Base-by-base conservation (phyloP, 2,888 invertebrate species). In the Neuroscelio doddi region DNA sequence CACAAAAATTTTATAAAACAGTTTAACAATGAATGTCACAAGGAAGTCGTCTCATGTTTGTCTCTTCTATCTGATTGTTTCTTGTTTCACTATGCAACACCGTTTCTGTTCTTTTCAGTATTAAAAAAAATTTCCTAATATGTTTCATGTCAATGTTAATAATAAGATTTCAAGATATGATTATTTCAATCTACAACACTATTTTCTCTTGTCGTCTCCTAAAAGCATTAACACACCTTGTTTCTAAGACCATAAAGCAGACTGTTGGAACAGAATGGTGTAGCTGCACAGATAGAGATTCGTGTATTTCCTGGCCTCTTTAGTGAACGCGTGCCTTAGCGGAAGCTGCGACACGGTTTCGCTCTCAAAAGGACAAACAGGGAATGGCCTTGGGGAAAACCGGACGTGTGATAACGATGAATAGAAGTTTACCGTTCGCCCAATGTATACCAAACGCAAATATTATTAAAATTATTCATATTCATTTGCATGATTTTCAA, bases 291-390 rank as follows among this genome's bases (percentile, higher is more conserved):
- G 53, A 14, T 5, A 12, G 57, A 64, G 53, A 49, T 64, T 64
- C 58, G 62, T 62, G 64, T 59, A 63, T 50, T 64, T 67, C 58
- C 27, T 38, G 45, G 38, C 52, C 49, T 66, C 57, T 61, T 64
- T 38, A 57, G 62, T 47, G 58, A 67, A 58, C 76, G 77, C 76
- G 77, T 78, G 75, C 74, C 73, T 65, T 55, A 64, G 71, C 76
- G 75, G 79, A 80, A 79, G 74, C 78, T 75, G 71, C 76, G 73
- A 82, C 82, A 82, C 67, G 81, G 76, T 80, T 82, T 81, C 68
- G 78, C 82, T 82, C 78, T 82, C 80, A 82, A 78, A 76, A 80
- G 81, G 81, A 81, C 81, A 81, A 82, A 82, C 79, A 64, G 70
- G 72, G 69, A 62, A 66, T 61, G 51, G 58, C 57, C 64, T 51